Evolutionary conservation across 2,888 invertebrate species (phyloP).

Genomic region (Tyria jacobaeae): DNA sequence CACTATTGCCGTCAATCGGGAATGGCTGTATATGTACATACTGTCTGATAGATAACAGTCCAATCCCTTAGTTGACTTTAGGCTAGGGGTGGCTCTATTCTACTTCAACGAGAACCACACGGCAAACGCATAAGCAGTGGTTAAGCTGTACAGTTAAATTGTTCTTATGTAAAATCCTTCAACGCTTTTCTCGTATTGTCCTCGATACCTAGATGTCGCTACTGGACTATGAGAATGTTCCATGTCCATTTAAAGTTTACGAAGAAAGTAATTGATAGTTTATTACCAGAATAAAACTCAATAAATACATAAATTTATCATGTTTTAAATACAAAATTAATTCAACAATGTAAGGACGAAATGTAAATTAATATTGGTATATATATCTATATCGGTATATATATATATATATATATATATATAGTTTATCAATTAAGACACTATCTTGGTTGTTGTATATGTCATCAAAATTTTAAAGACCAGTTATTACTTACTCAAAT

Average conservation of each 20-base stretch:
- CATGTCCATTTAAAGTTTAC: conserved; percentile 25
- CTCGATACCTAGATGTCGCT: conserved; percentile 45
- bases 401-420: too few species aligned
- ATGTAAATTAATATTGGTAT: conserved; percentile 30
- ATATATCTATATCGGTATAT: too few species aligned
- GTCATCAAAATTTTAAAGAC: conserved; percentile 51
- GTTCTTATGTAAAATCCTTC: too few species aligned
- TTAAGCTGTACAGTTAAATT: too few species aligned
- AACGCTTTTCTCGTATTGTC: conserved; percentile 35
- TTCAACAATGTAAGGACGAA: conserved; percentile 36
- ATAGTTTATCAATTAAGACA: conserved; percentile 20
- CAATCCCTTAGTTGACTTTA: too few species aligned
- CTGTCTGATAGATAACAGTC: too few species aligned
- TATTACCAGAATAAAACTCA: conserved; percentile 42
- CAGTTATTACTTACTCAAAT: conserved; percentile 70
- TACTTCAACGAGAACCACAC: too few species aligned
- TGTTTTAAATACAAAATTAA: conserved; percentile 38
- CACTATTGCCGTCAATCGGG: too few species aligned
- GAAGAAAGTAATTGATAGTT: conserved; percentile 28
- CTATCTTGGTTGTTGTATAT: conserved; percentile 24
- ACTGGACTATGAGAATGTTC: conserved; percentile 20
- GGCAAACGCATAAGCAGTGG: too few species aligned
- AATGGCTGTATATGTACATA: too few species aligned
- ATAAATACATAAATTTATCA: conserved; percentile 38
- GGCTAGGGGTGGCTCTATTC: too few species aligned